Conservation (phyloP, 2,888 invertebrate species). For the Noctua pronuba region DNA sequence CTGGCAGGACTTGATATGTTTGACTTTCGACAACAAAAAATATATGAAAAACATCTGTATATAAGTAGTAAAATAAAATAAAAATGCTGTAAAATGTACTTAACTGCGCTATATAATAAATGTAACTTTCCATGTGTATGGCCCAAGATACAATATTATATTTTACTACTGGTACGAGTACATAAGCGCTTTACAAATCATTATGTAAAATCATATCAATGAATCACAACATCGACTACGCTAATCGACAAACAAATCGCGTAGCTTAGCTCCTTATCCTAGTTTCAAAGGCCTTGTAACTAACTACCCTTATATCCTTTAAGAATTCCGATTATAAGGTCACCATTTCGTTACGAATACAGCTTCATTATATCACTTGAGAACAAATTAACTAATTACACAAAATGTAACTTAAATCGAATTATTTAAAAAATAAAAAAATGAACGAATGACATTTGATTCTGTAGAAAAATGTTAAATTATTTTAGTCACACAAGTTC, state of each 20-base stretch:
- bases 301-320: constrained; percentile 89
- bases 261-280: constrained; percentile 83
- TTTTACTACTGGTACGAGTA: constrained; percentile 71
- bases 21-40: constrained; percentile 73
- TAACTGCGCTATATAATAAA: constrained; percentile 74
- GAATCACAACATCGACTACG: constrained; percentile 82
- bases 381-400: constrained; percentile 85
- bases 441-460: constrained; percentile 77
- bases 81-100: constrained; percentile 79
- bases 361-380: constrained; percentile 88
- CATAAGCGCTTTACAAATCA: constrained; percentile 74
- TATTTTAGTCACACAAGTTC: constrained; percentile 86
- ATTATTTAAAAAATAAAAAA: constrained; percentile 75
- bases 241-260: constrained; percentile 80
- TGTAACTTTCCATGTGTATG: constrained; percentile 79
- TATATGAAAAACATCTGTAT: constrained; percentile 63
- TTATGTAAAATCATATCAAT: constrained; percentile 75
- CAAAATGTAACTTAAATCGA: constrained; percentile 76
- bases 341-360: constrained; percentile 87
- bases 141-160: constrained; percentile 77
- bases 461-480: constrained; percentile 87
- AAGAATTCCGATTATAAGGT: constrained; percentile 89
- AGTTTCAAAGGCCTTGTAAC: constrained; percentile 88
- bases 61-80: constrained; percentile 70
- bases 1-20: constrained; percentile 73